Evolutionary conservation across 2,797 vertebrate species (phyloP), one percentile per base, ranked within the genome.

Genomic region (Darevskia nairensis): DNA sequence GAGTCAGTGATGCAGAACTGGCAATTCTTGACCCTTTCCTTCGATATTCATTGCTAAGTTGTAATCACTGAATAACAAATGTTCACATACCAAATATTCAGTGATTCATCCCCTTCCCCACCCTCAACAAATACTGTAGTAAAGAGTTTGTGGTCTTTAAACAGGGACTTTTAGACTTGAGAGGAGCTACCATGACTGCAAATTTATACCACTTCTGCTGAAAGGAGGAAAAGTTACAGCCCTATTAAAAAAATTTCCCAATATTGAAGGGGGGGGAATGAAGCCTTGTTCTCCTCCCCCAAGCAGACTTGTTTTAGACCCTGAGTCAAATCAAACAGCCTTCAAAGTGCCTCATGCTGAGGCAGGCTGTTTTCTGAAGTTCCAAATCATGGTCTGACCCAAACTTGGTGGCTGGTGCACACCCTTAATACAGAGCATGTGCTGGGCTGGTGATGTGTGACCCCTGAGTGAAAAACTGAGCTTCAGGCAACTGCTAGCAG

Each of bases 11-110:
- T 10, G 55, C 83, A 89, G 90, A 81, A 80, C 35, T 90, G 81
- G 74, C 71, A 90, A 91, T 90, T 93, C 91, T 89, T 88, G 29
- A 27, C 76, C 23, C 55, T 32, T 59, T 81, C 85, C 78, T 80
- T 76, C 27, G 69, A 44, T 77, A 80, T 39, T 41, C 29, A 81
- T 13, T 6, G 2, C 11, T 50, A 23, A 44, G 55, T 35, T 85
- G 68, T 41, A 85, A 2, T 4, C n/a, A 66, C 3, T 72, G 27
- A 72, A 59, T 55, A 66, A 10, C 32, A 35, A 35, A 74, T 74
- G 59, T 46, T 80, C 23, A 74, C 8, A 27, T 11, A 39, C 35
- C 44, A 77, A 69, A 59, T 59, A 78, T 15, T 50, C 25, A 77
- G 7, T 13, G 15, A 39, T 78, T 23, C 35, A 29, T 15, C 50